Conservation (phyloP, 2,888 invertebrate species). For the Suillia variegata region DNA sequence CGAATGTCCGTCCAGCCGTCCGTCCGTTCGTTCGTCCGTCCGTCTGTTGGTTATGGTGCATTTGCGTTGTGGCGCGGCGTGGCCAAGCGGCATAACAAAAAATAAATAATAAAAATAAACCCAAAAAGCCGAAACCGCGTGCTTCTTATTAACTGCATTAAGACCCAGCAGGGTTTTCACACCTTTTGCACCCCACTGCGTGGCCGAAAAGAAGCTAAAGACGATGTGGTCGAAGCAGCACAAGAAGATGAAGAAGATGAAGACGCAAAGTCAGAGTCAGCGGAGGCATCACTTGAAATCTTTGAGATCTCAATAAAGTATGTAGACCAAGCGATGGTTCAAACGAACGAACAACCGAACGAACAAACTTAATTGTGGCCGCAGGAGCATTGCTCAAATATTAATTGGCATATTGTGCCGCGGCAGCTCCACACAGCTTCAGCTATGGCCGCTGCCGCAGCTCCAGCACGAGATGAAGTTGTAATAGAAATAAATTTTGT, state of each 20-base stretch:
- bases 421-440: constrained; percentile 10
- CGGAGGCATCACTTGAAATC: constrained; percentile 53
- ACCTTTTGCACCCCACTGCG: constrained; percentile 58
- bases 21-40: too few species aligned
- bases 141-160: constrained; percentile 58
- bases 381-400: constrained; percentile 56
- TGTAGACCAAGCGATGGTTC: constrained; percentile 5
- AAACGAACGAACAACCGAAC: too few species aligned
- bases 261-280: too few species aligned
- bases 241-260: too few species aligned
- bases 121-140: constrained; percentile 32
- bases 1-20: too few species aligned
- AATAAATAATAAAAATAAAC: too few species aligned
- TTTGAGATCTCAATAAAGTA: constrained; percentile 60
- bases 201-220: too few species aligned
- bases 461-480: constrained; percentile 21
- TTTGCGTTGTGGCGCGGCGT: too few species aligned
- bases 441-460: too few species aligned
- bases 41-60: constrained; percentile 2
- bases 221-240: constrained; percentile 9
- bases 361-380: constrained; percentile 51
- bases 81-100: too few species aligned
- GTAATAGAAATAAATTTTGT: constrained; percentile 33
- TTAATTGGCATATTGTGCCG: constrained; percentile 47
- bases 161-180: constrained; percentile 60